A percentile compares a stretch with the other conserved stretches of the same genome.
phyloP scores from a whole-genome alignment of 2,797 vertebrate genomes.

The Setipinna tenuifilis region DNA sequence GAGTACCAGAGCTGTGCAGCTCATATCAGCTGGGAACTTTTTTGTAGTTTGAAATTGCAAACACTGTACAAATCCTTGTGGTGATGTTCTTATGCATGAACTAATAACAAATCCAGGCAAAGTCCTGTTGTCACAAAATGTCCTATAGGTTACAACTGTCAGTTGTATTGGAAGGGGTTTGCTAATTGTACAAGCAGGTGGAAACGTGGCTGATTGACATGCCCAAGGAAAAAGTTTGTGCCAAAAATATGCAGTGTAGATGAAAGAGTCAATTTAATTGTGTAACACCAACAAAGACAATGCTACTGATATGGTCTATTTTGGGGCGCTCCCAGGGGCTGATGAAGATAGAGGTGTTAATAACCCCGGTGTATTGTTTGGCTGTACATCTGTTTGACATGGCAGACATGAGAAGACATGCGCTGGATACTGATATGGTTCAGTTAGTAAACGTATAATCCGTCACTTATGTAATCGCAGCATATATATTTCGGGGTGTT shows the following conservation, averaged over 20 bases:
- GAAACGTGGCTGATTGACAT: constrained; percentile 20
- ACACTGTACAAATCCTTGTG: neutral
- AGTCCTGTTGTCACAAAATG: neutral
- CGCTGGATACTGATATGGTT: neutral
- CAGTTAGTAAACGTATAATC: neutral
- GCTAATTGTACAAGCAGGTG: neutral
- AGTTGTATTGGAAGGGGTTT: constrained; percentile 36
- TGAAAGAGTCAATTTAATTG: constrained; percentile 43
- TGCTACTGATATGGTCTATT: constrained; percentile 34
- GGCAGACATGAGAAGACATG: neutral
- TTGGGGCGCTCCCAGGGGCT: constrained; percentile 12
- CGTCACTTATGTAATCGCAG: neutral
- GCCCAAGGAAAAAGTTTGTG: constrained; percentile 25
- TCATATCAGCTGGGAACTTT: too few relatives aligned
- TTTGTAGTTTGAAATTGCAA: neutral
- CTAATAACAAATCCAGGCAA: neutral
- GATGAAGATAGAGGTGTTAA: constrained; percentile 28
- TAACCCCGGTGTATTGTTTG: constrained; percentile 44
- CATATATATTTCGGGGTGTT: neutral
- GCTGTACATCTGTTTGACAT: constrained; percentile 25
- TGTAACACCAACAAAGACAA: constrained; percentile 37
- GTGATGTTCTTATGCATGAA: neutral
- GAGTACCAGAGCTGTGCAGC: neutral
- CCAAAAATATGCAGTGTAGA: constrained; percentile 36
- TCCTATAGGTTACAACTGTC: neutral